Evolutionary conservation across 2,888 invertebrate species (phyloP).

Genomic region (Plagodis pulveraria): DNA sequence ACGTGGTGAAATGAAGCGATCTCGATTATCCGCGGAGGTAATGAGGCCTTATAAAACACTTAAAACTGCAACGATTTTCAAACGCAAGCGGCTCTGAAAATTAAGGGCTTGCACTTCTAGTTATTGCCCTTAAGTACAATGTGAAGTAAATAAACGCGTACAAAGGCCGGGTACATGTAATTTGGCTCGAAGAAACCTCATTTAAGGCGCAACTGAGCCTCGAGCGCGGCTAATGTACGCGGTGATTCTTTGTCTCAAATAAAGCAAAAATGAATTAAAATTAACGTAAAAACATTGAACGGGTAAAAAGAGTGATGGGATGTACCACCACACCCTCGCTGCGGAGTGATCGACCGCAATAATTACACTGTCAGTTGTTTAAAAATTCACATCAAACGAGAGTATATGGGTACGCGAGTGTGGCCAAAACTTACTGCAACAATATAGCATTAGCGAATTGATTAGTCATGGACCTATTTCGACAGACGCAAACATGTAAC

Average conservation of each 20-base stretch:
- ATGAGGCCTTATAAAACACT: constrained; percentile 61
- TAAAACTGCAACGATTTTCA: constrained; percentile 62
- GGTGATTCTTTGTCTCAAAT: constrained; percentile 71
- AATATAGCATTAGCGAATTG: constrained; percentile 22
- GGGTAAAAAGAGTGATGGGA: constrained; percentile 74
- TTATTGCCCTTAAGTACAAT: constrained; percentile 83
- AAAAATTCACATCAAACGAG: constrained; percentile 58
- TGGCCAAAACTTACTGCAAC: constrained; percentile 29
- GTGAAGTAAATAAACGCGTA: constrained; percentile 80
- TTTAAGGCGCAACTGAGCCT: constrained; percentile 71
- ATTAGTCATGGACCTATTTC: constrained; percentile 37
- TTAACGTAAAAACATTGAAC: constrained; percentile 77
- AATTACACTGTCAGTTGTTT: constrained; percentile 76
- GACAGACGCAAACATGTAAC: constrained; percentile 43
- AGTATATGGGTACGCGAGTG: constrained; percentile 13
- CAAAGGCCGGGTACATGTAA: constrained; percentile 74
- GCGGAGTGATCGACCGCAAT: constrained; percentile 67
- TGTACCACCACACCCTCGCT: constrained; percentile 70
- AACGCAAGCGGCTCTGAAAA: constrained; percentile 68
- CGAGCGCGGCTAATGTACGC: constrained; percentile 71
- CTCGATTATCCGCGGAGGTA: constrained; percentile 46
- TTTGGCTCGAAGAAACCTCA: constrained; percentile 80
- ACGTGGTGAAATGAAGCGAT: constrained; percentile 48
- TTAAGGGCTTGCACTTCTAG: constrained; percentile 72
- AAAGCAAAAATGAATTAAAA: constrained; percentile 78